phyloP scores from a whole-genome alignment of 2,888 invertebrate species.

The Parnassius orleans region DNA sequence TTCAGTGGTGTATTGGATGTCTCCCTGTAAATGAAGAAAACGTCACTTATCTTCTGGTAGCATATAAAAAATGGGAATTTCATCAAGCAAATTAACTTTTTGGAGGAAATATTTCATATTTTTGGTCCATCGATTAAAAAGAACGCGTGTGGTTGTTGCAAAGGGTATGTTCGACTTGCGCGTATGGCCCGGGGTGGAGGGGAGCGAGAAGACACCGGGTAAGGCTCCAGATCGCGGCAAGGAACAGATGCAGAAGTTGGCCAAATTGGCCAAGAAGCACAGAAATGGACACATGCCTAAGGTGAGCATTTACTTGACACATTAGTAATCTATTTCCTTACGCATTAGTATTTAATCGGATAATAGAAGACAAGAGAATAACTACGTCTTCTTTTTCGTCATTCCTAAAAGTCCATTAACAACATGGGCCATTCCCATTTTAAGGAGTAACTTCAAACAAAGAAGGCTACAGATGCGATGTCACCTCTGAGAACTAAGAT shows the following conservation, averaged over 20 bases:
- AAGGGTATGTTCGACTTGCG: constrained; percentile 93
- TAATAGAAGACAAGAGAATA: no score
- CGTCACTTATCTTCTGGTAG: no score
- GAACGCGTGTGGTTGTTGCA: constrained; percentile 36
- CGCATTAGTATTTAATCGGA: no score
- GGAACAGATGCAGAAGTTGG: constrained; percentile 92
- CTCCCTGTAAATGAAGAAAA: no score
- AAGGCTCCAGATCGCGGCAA: constrained; percentile 90
- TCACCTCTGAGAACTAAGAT: no score
- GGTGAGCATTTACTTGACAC: constrained; percentile 55
- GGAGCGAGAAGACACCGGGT: constrained; percentile 89
- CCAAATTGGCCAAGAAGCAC: constrained; percentile 96
- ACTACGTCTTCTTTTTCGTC: no score
- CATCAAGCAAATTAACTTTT: constrained; percentile 41
- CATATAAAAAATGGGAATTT: constrained; percentile 47
- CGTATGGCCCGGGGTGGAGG: constrained; percentile 95
- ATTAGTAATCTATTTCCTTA: no score
- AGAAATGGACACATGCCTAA: constrained; percentile 96
- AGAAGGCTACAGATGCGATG: no score
- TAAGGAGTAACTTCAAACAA: no score
- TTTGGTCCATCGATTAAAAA: constrained; percentile 42
- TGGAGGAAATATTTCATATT: constrained; percentile 45
- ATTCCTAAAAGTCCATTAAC: no score
- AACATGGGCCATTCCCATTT: no score
- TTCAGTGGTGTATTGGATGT: no score